Evolutionary conservation across 2,113 vertebrate species (phyloP).

Genomic region (Rhodinocichla rosea): DNA sequence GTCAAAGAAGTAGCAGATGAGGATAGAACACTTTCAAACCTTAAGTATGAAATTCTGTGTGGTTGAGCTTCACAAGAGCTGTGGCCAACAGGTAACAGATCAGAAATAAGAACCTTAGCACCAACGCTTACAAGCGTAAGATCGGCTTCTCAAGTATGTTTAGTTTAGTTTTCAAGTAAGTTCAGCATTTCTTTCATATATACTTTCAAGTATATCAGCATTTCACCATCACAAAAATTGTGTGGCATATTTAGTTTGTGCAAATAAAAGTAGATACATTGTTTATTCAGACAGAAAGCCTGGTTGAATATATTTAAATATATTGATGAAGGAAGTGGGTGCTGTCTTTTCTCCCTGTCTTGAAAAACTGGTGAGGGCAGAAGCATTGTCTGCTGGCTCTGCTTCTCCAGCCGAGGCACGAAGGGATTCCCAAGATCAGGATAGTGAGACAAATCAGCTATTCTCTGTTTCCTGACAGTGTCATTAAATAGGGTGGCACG

Average conservation of each 20-base stretch:
- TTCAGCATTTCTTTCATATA: not conserved
- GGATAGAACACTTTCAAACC: not conserved
- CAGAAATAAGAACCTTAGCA: not conserved
- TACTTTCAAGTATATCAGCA: not conserved
- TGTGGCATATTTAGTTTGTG: not conserved
- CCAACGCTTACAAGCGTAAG: not conserved
- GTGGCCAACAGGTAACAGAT: not conserved
- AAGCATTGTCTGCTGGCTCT: not conserved
- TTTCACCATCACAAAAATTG: not conserved
- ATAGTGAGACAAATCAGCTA: not conserved
- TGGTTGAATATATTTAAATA: not conserved
- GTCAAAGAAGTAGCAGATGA: not conserved
- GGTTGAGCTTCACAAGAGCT: not conserved
- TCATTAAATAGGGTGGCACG: not conserved
- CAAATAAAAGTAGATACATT: not conserved
- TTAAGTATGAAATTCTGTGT: not conserved
- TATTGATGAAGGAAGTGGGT: accelerated
- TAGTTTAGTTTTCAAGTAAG: not conserved
- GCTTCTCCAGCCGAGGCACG: accelerated
- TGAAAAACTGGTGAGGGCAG: accelerated
- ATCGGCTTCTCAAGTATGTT: not conserved
- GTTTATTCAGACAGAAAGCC: not conserved
- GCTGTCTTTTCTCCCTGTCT: not conserved
- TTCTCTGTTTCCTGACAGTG: not conserved
- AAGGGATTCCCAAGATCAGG: not conserved